A percentile compares a stretch with the other conserved stretches of the same genome.
Evolutionary conservation across 2,113 vertebrate species (phyloP).

Genomic region (Microcebus murinus): DNA sequence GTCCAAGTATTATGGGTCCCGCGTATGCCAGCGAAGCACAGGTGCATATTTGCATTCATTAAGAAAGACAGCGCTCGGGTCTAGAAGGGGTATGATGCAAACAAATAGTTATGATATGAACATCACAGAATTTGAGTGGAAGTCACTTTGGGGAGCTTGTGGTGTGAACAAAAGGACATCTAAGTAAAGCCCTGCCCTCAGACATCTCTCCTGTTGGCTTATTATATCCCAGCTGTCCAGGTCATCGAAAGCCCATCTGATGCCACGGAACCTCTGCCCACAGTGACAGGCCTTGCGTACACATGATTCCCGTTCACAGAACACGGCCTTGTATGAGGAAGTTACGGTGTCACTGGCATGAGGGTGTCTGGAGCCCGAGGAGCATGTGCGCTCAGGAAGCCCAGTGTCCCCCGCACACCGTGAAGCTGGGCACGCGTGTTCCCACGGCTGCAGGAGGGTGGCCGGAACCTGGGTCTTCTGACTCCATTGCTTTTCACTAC

Average conservation of each 20-base stretch:
- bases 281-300: rapidly evolving
- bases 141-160: neutral
- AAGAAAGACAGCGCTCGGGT: neutral
- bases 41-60: neutral
- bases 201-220: neutral
- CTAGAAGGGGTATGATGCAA: neutral
- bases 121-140: neutral
- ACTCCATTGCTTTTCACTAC: neutral
- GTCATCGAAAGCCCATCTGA: neutral
- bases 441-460: rapidly evolving
- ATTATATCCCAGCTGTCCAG: no score
- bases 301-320: neutral
- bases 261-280: no score
- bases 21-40: neutral
- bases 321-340: neutral
- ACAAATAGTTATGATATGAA: no score
- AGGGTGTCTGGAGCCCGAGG: rapidly evolving
- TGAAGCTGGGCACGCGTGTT: rapidly evolving
- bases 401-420: no score
- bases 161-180: rapidly evolving
- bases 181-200: neutral
- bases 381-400: rapidly evolving
- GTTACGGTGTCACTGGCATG: rapidly evolving
- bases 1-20: neutral
- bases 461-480: neutral